Percentiles rank a stretch among this genome's conserved stretches.
phyloP scores from a whole-genome alignment of 2,888 invertebrate species.

The Acleris laterana region DNA sequence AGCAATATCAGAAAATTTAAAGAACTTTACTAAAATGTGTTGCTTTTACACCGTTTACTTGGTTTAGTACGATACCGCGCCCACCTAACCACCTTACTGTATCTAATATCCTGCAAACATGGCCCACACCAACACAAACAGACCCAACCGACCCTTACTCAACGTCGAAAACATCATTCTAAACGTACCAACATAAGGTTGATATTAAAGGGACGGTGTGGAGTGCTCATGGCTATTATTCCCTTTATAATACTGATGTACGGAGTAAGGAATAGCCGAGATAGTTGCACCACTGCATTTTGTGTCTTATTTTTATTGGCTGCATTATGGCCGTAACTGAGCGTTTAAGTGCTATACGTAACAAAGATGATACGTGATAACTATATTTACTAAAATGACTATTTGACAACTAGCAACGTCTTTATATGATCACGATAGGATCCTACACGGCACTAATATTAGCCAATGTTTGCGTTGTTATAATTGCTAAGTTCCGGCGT shows the following conservation, averaged over 20 bases:
- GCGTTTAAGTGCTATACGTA: too few species aligned
- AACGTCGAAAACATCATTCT: background rate
- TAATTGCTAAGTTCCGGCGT: too few species aligned
- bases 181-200: background rate
- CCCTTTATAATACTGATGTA: background rate
- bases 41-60: background rate
- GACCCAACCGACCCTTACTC: background rate
- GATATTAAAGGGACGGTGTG: background rate
- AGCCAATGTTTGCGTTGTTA: too few species aligned
- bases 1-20: background rate
- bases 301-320: slow-evolving; percentile 2
- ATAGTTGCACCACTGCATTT: background rate
- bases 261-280: background rate
- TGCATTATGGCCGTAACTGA: too few species aligned
- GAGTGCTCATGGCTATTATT: background rate
- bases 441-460: too few species aligned
- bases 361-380: background rate
- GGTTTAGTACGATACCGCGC: slow-evolving; percentile 1
- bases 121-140: background rate
- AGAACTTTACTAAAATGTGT: background rate
- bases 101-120: slow-evolving; percentile 1
- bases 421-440: too few species aligned
- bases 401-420: too few species aligned
- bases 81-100: background rate
- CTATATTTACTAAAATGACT: too few species aligned